Evolutionary conservation across 2,888 invertebrate species (phyloP), one percentile per base, ranked within the genome.

Genomic region (Scaeva pyrastri): DNA sequence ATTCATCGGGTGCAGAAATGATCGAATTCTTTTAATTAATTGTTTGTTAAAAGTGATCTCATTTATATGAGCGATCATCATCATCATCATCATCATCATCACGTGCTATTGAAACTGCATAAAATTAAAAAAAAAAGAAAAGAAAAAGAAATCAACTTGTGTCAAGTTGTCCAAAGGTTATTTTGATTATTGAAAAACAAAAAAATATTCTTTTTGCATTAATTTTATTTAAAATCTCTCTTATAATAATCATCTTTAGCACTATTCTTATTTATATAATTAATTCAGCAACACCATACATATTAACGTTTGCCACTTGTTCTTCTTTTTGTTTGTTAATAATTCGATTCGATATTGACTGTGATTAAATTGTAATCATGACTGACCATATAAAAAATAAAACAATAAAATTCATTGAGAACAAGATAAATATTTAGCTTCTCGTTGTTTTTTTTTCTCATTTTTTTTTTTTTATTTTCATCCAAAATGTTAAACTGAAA

Each of bases 21-120:
- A 52, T 52, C 52, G 31, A 26, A 16, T 56, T 16, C n/a, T 19
- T 58, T 39, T 58, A 58, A 58, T 58, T 58, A 58, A 58, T 58
- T 58, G 19, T 19, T 12, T 39, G 12, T 39, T 19, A 1, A 58
- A 56, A 58, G 14, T 58, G 39, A 58, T 58, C 58, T 58, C 58
- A 58, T 39, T 58, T 58, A 36, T 21, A 39, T 36, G 26, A 10
- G 16, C 12, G 36, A 6, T 10, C 31, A n/a, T n/a, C n/a, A n/a
- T n/a, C n/a, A n/a, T n/a, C n/a, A n/a, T n/a, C 2, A 31, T 31
- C 31, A 31, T 56, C 31, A 16, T 19, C 4, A 36, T 56, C 58
- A 58, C 11, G 12, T 52, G 14, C 23, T 52, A 12, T 23, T 12
- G 5, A 21, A 21, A 21, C 6, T 21, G 23, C 14, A 52, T 23